Percentiles rank a stretch among this genome's conserved stretches.
phyloP scores from a whole-genome alignment of 2,888 invertebrate genomes.

The Carcina quercana region DNA sequence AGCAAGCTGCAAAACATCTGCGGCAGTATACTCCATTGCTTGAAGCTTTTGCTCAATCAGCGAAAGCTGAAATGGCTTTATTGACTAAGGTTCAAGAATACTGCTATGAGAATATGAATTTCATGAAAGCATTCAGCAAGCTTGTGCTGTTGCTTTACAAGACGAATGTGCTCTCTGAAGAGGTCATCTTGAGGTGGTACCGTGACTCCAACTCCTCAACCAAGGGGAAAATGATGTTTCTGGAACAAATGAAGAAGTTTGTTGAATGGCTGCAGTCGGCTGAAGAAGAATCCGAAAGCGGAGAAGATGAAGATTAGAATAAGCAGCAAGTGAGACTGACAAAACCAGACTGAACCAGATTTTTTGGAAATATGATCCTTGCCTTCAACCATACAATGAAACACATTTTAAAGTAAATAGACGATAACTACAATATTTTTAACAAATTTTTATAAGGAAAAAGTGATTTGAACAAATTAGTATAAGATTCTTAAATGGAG shows the following conservation, averaged over 20 bases:
- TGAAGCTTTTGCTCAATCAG: slow-evolving; percentile 89
- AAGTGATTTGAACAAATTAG: too few species aligned
- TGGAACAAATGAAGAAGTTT: slow-evolving; percentile 98
- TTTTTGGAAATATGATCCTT: too few species aligned
- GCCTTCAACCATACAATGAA: too few species aligned
- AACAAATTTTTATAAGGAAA: too few species aligned
- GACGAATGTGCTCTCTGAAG: slow-evolving; percentile 96
- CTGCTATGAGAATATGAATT: slow-evolving; percentile 99
- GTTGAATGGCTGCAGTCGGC: slow-evolving; percentile 98
- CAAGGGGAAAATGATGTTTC: slow-evolving; percentile 98
- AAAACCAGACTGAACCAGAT: too few species aligned
- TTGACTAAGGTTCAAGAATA: slow-evolving; percentile 95
- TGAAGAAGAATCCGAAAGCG: too few species aligned
- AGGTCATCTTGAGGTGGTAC: slow-evolving; percentile 97
- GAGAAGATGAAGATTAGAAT: too few species aligned
- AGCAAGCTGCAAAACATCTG: slow-evolving; percentile 94
- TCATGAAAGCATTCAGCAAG: slow-evolving; percentile 98
- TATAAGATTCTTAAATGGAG: too few species aligned
- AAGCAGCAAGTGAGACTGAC: too few species aligned
- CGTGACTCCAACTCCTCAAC: slow-evolving; percentile 91
- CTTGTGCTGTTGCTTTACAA: slow-evolving; percentile 97
- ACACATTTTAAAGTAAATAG: too few species aligned
- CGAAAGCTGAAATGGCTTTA: slow-evolving; percentile 90
- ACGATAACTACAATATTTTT: too few species aligned
- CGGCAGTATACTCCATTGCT: slow-evolving; percentile 91